phyloP scores from a whole-genome alignment of 2,888 invertebrate genomes.

The Rhabditophanes sp. region DNA sequence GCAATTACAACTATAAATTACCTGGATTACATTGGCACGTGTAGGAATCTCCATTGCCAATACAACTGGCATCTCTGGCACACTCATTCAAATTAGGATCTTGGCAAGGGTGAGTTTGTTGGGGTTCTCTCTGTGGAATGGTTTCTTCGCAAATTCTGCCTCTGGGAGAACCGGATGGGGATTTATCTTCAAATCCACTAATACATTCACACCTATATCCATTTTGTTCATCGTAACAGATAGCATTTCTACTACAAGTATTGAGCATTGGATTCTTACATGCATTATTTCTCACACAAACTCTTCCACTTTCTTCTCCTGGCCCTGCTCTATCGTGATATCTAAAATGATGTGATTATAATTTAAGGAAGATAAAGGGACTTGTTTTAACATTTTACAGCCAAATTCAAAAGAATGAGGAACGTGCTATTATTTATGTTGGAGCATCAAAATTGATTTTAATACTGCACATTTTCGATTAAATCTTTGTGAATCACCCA shows the following conservation, averaged over 20 bases:
- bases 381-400: too few relatives aligned
- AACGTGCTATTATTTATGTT: neutral
- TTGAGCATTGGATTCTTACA: slow-evolving; percentile 42
- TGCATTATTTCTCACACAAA: slow-evolving; percentile 39
- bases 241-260: slow-evolving; percentile 40
- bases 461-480: neutral
- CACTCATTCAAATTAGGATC: slow-evolving; percentile 41
- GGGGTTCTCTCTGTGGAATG: slow-evolving; percentile 31
- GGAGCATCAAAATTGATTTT: neutral
- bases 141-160: slow-evolving; percentile 42
- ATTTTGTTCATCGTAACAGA: slow-evolving; percentile 34
- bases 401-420: neutral
- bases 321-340: too few relatives aligned
- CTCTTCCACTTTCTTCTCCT: slow-evolving; percentile 20
- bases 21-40: slow-evolving; percentile 41
- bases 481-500: neutral
- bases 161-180: slow-evolving; percentile 21
- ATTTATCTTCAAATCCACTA: slow-evolving; percentile 34
- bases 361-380: too few relatives aligned
- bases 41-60: slow-evolving; percentile 36
- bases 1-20: too few relatives aligned
- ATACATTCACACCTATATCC: slow-evolving; percentile 42
- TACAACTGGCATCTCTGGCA: slow-evolving; percentile 35
- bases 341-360: too few relatives aligned
- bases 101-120: slow-evolving; percentile 40